A percentile compares a stretch with the other conserved stretches of the same genome.
Conservation (phyloP, 2,113 vertebrate species). For the Macquaria ambigua region DNA sequence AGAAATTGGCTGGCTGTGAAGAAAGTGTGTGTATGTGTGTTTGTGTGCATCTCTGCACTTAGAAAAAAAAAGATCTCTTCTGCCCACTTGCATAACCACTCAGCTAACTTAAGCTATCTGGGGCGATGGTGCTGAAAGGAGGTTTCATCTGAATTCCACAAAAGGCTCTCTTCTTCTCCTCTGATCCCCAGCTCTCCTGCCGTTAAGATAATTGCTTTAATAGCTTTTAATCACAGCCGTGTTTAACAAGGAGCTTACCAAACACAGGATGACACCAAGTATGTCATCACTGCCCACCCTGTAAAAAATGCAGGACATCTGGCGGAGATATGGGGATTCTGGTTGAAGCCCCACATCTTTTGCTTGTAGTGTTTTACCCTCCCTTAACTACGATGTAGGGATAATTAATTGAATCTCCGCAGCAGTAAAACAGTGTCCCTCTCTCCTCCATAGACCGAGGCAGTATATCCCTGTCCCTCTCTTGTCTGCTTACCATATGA, state of each 20-base stretch:
- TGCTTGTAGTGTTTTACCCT: constrained; percentile 24
- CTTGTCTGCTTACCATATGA: constrained; percentile 45
- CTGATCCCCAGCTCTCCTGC: constrained; percentile 58
- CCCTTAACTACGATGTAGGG: constrained; percentile 10
- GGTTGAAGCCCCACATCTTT: constrained; percentile 21
- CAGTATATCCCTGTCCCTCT: constrained; percentile 9
- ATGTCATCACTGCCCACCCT: constrained; percentile 36
- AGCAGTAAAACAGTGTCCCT: constrained; percentile 40
- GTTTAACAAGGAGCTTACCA: constrained; percentile 64
- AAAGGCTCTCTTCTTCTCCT: constrained; percentile 47
- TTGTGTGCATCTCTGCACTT: constrained; percentile 9
- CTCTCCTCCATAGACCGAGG: constrained; percentile 12
- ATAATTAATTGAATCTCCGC: constrained; percentile 38
- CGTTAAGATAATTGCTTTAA: constrained; percentile 73
- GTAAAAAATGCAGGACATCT: constrained; percentile 21
- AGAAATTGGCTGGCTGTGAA: constrained; percentile 49
- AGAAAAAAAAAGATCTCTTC: constrained; percentile 39
- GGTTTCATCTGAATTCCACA: constrained; percentile 61
- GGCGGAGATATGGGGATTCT: constrained; percentile 18
- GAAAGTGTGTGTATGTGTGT: constrained; percentile 29
- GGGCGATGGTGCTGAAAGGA: constrained; percentile 64
- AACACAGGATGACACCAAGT: constrained; percentile 43
- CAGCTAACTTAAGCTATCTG: constrained; percentile 67
- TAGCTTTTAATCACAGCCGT: constrained; percentile 68
- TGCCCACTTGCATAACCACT: constrained; percentile 69